A percentile compares a stretch with the other conserved stretches of the same genome.
phyloP scores from a whole-genome alignment of 2,888 invertebrate genomes.

The Achlya flavicornis region DNA sequence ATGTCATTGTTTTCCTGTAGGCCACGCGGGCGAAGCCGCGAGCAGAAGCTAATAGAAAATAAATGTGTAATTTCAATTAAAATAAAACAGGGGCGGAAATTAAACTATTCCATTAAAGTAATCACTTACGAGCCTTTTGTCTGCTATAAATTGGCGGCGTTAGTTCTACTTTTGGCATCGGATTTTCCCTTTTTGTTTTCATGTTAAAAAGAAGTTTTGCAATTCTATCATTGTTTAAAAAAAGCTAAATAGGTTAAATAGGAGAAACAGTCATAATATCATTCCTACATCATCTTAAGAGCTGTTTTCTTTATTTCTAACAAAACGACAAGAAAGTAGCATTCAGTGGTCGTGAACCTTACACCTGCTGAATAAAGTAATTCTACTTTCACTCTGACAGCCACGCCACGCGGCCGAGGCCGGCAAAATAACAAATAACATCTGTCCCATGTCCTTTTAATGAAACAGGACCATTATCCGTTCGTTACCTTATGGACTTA shows the following conservation, averaged over 20 bases:
- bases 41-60: too few species aligned
- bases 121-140: not conserved
- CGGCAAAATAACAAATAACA: slow-evolving; percentile 38
- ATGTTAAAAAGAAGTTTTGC: not conserved
- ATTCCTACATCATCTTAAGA: too few species aligned
- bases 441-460: slow-evolving; percentile 38
- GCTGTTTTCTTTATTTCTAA: too few species aligned
- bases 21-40: too few species aligned
- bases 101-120: not conserved
- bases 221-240: too few species aligned
- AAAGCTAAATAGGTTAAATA: not conserved
- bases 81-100: not conserved
- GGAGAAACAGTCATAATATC: too few species aligned
- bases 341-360: slow-evolving; percentile 18
- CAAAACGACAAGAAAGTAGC: not conserved
- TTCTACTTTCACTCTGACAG: slow-evolving; percentile 27
- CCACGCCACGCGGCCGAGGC: slow-evolving; percentile 16
- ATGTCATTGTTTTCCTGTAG: too few species aligned
- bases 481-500: slow-evolving; percentile 9
- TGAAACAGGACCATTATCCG: slow-evolving; percentile 33
- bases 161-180: not conserved
- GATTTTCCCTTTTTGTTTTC: not conserved
- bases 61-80: too few species aligned
- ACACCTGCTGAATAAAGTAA: slow-evolving; percentile 23
- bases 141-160: slow-evolving; percentile 2